These are phyloP conservation scores for Rhodeus uyekii DNA, from an alignment of 2,797 vertebrate species.

Conservation along the genomic window DNA sequence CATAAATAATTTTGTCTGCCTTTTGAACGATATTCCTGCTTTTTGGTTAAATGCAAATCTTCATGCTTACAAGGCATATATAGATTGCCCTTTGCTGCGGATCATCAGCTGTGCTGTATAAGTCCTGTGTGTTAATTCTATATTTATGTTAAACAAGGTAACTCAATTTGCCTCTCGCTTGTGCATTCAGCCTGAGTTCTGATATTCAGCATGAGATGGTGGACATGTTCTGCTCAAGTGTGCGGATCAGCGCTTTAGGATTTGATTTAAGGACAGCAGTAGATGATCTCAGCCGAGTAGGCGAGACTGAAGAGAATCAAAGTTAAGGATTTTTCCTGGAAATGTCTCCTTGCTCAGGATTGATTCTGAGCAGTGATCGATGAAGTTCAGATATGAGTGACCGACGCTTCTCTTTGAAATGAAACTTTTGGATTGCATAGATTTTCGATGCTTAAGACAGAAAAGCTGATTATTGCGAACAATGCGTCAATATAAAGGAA, in stretches of 20 bases:
- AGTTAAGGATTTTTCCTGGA: slow-evolving; percentile 23
- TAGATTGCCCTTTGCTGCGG: slow-evolving; percentile 48
- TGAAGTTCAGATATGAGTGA: slow-evolving; percentile 38
- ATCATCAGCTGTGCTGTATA: slow-evolving; percentile 65
- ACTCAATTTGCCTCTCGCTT: slow-evolving; percentile 74
- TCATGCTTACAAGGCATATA: slow-evolving; percentile 55
- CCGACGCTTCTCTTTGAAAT: background rate
- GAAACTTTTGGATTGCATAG: slow-evolving; percentile 11
- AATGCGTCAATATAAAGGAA: background rate
- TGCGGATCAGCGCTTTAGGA: background rate
- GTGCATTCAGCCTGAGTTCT: slow-evolving; percentile 74
- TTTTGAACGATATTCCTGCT: background rate
- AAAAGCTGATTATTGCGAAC: background rate
- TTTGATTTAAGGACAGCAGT: slow-evolving; percentile 18
- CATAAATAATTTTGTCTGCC: background rate
- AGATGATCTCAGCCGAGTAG: background rate
- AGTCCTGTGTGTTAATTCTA: slow-evolving; percentile 76
- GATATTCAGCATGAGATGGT: slow-evolving; percentile 77
- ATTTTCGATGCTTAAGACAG: slow-evolving; percentile 1
- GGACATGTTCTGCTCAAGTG: slow-evolving; percentile 61
- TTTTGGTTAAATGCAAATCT: slow-evolving; percentile 32
- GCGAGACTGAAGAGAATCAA: slow-evolving; percentile 4
- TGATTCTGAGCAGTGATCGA: slow-evolving; percentile 4
- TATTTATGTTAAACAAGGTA: slow-evolving; percentile 76
- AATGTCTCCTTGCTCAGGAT: slow-evolving; percentile 9